Percentiles rank a stretch among this genome's conserved stretches.
Evolutionary conservation across 2,113 vertebrate genomes (phyloP).

Genomic region (Esox niger): DNA sequence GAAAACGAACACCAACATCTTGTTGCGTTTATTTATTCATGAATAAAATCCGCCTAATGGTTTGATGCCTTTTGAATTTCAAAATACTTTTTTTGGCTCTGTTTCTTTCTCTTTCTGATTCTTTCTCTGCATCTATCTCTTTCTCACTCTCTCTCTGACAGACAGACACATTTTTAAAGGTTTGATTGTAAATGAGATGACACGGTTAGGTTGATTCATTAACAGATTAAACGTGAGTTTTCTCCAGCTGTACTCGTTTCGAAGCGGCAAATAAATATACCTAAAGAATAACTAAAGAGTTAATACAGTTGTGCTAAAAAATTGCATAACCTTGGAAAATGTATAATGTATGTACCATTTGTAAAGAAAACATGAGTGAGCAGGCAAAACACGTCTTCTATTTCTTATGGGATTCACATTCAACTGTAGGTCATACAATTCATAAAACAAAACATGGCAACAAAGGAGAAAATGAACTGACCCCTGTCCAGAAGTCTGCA

Average conservation of each 20-base stretch:
- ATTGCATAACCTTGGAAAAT: no score
- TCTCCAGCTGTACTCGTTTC: background rate
- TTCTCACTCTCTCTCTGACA: background rate
- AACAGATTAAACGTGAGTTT: constrained; percentile 3
- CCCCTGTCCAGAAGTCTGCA: no score
- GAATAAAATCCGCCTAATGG: constrained; percentile 50
- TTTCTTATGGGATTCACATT: no score
- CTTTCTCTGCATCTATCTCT: background rate
- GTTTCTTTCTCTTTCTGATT: background rate
- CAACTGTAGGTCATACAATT: no score
- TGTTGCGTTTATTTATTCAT: constrained; percentile 53
- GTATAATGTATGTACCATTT: no score
- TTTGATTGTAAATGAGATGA: constrained; percentile 1
- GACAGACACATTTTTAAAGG: background rate
- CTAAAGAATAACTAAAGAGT: no score
- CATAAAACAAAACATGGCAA: no score
- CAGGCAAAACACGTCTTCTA: no score
- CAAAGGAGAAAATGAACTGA: no score
- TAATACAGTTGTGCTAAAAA: no score
- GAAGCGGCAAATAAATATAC: no score
- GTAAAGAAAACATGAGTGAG: no score
- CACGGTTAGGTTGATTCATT: background rate
- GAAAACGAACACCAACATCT: constrained; percentile 37
- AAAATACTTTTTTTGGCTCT: background rate
- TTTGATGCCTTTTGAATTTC: constrained; percentile 30